Evolutionary conservation across 2,888 invertebrate species (phyloP).

Genomic region (Panzeria rudis): DNA sequence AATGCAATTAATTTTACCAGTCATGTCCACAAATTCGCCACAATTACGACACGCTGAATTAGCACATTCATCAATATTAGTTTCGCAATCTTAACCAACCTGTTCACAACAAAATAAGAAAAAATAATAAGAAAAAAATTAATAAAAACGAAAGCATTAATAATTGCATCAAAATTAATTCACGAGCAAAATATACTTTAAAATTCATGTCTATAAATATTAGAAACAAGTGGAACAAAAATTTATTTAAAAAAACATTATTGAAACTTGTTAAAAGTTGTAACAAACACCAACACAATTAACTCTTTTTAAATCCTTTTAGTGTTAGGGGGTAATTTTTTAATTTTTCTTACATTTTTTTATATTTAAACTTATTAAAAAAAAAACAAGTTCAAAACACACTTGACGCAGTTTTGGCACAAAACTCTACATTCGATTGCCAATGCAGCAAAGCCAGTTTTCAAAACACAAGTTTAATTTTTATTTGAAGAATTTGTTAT

Average conservation of each 20-base stretch:
- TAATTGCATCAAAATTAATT: conserved; percentile 66
- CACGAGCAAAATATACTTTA: conserved; percentile 25
- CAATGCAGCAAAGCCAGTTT: neutral
- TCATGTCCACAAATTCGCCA: conserved; percentile 87
- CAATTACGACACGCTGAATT: conserved; percentile 94
- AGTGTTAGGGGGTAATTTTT: neutral
- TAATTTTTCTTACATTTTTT: conserved; percentile 5
- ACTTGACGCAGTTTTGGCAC: conserved; percentile 13
- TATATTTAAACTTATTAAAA: neutral
- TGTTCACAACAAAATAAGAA: conserved; percentile 74
- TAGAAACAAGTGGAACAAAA: conserved; percentile 52
- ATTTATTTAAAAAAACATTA: neutral
- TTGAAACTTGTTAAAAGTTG: conserved; percentile 48
- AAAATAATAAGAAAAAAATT: conserved; percentile 11
- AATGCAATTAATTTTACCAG: conserved; percentile 93
- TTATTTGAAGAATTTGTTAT: neutral
- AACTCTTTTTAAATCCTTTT: conserved; percentile 3
- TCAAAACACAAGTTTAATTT: conserved; percentile 47
- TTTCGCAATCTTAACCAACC: conserved; percentile 89
- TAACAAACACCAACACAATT: conserved; percentile 24
- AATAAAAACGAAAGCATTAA: conserved; percentile 68
- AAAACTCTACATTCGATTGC: neutral
- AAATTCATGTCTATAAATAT: conserved; percentile 21
- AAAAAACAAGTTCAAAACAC: conserved; percentile 9
- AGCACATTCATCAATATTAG: conserved; percentile 94